These are phyloP conservation scores for Carcharodon carcharias DNA, from an alignment of 2,797 vertebrate species.

Conservation along the genomic window DNA sequence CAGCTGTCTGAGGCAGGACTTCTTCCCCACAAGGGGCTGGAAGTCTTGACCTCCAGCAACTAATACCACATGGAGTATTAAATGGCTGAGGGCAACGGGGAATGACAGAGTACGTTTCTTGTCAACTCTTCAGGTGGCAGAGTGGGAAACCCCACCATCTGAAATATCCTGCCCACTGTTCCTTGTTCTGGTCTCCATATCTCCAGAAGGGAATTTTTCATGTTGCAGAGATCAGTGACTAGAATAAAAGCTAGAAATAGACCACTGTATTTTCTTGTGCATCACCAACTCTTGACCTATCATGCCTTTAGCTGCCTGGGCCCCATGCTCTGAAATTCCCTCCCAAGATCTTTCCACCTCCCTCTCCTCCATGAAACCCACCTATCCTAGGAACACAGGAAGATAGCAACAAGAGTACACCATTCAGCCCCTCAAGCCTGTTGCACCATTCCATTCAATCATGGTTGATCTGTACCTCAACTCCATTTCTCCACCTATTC, in stretches of 20 bases:
- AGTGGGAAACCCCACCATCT: too few relatives aligned
- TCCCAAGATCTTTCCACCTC: neutral
- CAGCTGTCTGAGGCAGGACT: too few relatives aligned
- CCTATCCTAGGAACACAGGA: neutral
- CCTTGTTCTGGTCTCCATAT: neutral
- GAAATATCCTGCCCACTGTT: too few relatives aligned
- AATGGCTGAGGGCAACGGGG: too few relatives aligned
- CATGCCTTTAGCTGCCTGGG: neutral
- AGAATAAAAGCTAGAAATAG: neutral
- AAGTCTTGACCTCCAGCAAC: too few relatives aligned
- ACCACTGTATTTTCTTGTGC: neutral
- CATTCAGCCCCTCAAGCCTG: neutral
- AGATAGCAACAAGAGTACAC: neutral
- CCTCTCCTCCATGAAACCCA: neutral
- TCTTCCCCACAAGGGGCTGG: too few relatives aligned
- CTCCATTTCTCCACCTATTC: neutral
- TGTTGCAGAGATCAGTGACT: constrained; percentile 1
- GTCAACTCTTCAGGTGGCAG: too few relatives aligned
- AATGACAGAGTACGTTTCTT: too few relatives aligned
- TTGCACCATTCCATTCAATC: neutral
- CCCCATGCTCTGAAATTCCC: neutral
- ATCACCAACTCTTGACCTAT: neutral
- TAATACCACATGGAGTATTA: too few relatives aligned
- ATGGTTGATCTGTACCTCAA: neutral
- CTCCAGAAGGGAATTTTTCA: neutral